Conservation (phyloP, 2,888 invertebrate genomes). For the Drosophila rubida region DNA sequence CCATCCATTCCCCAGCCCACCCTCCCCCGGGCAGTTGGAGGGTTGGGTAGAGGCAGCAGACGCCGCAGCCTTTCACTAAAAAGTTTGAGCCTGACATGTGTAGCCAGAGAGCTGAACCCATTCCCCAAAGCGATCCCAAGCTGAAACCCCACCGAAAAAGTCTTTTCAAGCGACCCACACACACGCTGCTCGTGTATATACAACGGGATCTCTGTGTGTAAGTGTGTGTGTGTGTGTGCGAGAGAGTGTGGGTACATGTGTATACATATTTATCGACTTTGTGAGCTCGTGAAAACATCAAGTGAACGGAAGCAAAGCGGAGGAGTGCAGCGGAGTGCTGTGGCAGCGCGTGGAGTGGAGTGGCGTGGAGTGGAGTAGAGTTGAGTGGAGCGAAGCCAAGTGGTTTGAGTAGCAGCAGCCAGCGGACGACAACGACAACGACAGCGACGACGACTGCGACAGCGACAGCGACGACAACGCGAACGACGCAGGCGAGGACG, state of each 20-base stretch:
- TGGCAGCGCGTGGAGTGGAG: slow-evolving; percentile 4
- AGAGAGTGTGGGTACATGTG: slow-evolving; percentile 49
- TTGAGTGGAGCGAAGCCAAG: slow-evolving; percentile 43
- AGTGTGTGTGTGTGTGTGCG: slow-evolving; percentile 7
- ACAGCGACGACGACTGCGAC: slow-evolving; percentile 30
- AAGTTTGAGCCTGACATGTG: slow-evolving; percentile 75
- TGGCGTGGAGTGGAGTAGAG: slow-evolving; percentile 26
- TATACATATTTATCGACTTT: slow-evolving; percentile 79
- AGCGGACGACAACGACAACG: slow-evolving; percentile 46
- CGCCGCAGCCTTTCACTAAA: slow-evolving; percentile 52
- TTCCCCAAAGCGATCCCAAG: slow-evolving; percentile 5
- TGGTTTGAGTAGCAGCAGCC: slow-evolving; percentile 70
- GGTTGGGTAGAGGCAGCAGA: slow-evolving; percentile 23
- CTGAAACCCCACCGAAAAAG: slow-evolving; percentile 15
- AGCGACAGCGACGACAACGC: slow-evolving; percentile 32
- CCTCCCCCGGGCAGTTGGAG: no score
- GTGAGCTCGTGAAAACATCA: slow-evolving; percentile 79
- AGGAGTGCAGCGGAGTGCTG: slow-evolving; percentile 17
- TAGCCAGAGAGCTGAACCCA: slow-evolving; percentile 43
- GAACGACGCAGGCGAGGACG: slow-evolving; percentile 33
- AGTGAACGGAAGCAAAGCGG: slow-evolving; percentile 74
- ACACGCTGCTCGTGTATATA: slow-evolving; percentile 33
- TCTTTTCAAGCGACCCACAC: slow-evolving; percentile 30
- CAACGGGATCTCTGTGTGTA: slow-evolving; percentile 9
- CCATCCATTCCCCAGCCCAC: background rate